These are phyloP conservation scores for Coracopsis vasa DNA, from an alignment of 2,113 vertebrate species.

Conservation along the genomic window DNA sequence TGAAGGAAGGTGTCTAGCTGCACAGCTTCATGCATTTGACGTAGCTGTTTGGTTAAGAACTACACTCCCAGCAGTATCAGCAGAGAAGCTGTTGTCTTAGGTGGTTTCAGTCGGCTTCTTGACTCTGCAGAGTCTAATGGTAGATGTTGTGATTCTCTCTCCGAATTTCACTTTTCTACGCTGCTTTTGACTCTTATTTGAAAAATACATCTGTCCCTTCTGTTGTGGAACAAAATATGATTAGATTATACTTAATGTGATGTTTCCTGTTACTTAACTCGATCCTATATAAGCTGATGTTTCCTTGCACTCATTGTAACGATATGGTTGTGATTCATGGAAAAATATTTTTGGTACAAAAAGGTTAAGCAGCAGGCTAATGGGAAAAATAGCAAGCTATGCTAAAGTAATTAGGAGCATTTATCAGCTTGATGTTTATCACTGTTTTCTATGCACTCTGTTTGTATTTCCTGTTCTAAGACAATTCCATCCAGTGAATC, in stretches of 20 bases:
- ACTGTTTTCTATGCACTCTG: not conserved
- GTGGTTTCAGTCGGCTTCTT: not conserved
- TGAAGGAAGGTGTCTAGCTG: not conserved
- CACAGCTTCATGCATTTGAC: not conserved
- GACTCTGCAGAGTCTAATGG: not conserved
- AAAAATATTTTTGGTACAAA: not conserved
- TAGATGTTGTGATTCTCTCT: not conserved
- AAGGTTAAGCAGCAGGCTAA: not conserved
- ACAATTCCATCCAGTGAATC: not conserved
- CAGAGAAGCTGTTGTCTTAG: not conserved
- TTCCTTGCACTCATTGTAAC: not conserved
- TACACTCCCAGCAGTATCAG: not conserved
- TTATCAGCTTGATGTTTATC: not conserved
- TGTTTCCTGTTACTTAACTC: not conserved
- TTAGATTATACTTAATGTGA: not conserved
- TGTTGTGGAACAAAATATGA: not conserved
- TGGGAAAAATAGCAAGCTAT: not conserved
- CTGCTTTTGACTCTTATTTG: not conserved
- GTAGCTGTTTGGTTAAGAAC: not conserved
- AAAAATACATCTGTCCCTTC: not conserved
- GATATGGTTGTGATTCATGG: not conserved
- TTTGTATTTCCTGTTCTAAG: not conserved
- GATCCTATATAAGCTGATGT: not conserved
- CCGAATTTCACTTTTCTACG: not conserved
- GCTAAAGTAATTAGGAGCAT: not conserved